These are phyloP conservation scores for Brachionus asplanchnoidis DNA, from an alignment of 1,140 invertebrate species.

Conservation along the genomic window DNA sequence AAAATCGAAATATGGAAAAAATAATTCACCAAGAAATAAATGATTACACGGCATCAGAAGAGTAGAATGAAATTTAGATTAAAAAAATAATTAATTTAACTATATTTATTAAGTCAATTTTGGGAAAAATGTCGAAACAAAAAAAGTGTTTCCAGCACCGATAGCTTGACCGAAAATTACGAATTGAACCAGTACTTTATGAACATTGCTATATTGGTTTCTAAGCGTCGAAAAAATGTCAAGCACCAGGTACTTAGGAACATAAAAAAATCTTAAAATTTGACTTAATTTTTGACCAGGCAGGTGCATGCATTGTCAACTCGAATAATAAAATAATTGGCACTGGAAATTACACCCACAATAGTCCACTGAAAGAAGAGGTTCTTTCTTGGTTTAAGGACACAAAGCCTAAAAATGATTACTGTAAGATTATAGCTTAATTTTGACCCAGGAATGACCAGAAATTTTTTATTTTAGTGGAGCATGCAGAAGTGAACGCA, in stretches of 20 bases:
- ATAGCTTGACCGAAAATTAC: conserved; percentile 20
- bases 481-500: conserved; percentile 94
- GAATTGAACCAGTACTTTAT: conserved; percentile 37
- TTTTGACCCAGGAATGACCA: too few relatives aligned
- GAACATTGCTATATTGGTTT: conserved; percentile 26
- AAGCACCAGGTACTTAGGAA: conserved; percentile 20
- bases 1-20: neutral
- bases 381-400: conserved; percentile 76
- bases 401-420: conserved; percentile 49
- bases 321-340: conserved; percentile 79
- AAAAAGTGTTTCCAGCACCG: conserved; percentile 6
- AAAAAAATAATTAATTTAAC: neutral
- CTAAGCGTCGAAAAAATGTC: conserved; percentile 18
- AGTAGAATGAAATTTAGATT: neutral
- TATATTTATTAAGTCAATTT: neutral
- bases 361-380: conserved; percentile 76
- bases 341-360: conserved; percentile 95
- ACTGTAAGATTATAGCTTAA: conserved; percentile 58
- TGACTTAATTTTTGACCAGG: conserved; percentile 59
- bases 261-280: neutral
- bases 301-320: conserved; percentile 84
- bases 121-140: neutral
- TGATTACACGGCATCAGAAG: neutral
- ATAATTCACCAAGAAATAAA: neutral
- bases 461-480: conserved; percentile 68